Conservation (phyloP, 2,888 invertebrate species). For the Drosophila anomalata region DNA sequence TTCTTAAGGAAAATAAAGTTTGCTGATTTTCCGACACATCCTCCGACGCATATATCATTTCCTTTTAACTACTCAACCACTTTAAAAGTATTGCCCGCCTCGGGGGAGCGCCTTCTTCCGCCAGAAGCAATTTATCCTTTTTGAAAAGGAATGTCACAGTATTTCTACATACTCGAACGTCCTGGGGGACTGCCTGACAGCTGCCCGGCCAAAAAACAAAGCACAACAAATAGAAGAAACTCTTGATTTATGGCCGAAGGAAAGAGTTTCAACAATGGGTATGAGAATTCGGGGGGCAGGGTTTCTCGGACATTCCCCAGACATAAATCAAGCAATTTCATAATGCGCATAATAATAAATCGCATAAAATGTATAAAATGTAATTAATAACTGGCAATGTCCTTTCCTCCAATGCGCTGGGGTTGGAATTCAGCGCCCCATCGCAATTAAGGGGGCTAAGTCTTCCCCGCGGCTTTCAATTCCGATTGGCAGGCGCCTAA, state of each 20-base stretch:
- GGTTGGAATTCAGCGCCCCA: background rate
- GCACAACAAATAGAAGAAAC: constrained; percentile 23
- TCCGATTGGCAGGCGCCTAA: constrained; percentile 32
- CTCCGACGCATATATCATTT: background rate
- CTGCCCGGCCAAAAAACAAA: constrained; percentile 39
- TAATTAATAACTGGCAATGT: constrained; percentile 66
- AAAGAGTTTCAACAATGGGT: constrained; percentile 43
- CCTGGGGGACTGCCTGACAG: constrained; percentile 44
- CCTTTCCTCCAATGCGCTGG: constrained; percentile 10
- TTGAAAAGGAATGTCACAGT: constrained; percentile 43
- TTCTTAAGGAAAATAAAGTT: constrained; percentile 29
- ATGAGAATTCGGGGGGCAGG: constrained; percentile 17
- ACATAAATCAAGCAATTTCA: constrained; percentile 63
- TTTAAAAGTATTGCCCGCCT: constrained; percentile 25
- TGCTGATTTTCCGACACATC: background rate
- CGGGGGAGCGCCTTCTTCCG: constrained; percentile 23
- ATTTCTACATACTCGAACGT: constrained; percentile 35
- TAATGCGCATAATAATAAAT: constrained; percentile 48
- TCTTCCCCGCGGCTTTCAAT: constrained; percentile 8
- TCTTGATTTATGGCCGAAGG: constrained; percentile 45
- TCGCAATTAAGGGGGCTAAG: constrained; percentile 4
- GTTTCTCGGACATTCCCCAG: background rate
- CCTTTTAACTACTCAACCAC: constrained; percentile 22
- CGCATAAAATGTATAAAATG: constrained; percentile 54
- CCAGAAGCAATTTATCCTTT: constrained; percentile 40